phyloP scores from a whole-genome alignment of 1,140 invertebrate genomes.

The Orussus abietinus region DNA sequence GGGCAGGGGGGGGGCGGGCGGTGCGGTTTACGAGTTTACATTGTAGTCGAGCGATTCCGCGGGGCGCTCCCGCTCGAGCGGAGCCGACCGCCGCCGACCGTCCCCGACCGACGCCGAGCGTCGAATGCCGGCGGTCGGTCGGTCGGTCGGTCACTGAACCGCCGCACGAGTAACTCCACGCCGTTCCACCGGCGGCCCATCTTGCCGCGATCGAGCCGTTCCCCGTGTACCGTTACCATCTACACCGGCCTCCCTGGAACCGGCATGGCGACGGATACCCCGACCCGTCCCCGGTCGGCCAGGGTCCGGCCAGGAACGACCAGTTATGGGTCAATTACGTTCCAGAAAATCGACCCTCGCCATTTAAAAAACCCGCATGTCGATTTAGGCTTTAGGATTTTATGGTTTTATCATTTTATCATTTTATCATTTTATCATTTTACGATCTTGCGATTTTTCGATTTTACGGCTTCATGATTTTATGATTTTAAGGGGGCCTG shows the following conservation, averaged over 20 bases:
- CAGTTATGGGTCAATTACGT: too few species aligned
- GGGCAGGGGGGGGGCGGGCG: constrained; percentile 5
- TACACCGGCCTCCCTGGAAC: constrained; percentile 29
- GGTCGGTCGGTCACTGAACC: constrained; percentile 36
- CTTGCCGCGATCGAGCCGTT: constrained; percentile 22
- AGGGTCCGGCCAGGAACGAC: too few species aligned
- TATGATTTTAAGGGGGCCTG: too few species aligned
- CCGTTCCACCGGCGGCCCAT: constrained; percentile 26
- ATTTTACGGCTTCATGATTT: too few species aligned
- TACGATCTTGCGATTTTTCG: too few species aligned
- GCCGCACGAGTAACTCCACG: too few species aligned
- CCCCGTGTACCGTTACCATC: constrained; percentile 32
- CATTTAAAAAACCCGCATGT: too few species aligned
- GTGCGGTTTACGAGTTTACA: constrained; percentile 9
- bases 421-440: too few species aligned
- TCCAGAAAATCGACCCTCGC: too few species aligned
- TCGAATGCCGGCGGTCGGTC: constrained; percentile 31
- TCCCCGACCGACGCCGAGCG: neutral
- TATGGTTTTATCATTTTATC: too few species aligned
- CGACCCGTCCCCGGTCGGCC: too few species aligned
- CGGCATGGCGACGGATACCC: constrained; percentile 16
- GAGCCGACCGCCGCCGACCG: constrained; percentile 16
- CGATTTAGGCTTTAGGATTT: too few species aligned
- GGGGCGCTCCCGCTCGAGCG: constrained; percentile 20
- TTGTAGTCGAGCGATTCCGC: constrained; percentile 22